Conservation (phyloP, 2,113 vertebrate genomes). For the Diadophis punctatus region DNA sequence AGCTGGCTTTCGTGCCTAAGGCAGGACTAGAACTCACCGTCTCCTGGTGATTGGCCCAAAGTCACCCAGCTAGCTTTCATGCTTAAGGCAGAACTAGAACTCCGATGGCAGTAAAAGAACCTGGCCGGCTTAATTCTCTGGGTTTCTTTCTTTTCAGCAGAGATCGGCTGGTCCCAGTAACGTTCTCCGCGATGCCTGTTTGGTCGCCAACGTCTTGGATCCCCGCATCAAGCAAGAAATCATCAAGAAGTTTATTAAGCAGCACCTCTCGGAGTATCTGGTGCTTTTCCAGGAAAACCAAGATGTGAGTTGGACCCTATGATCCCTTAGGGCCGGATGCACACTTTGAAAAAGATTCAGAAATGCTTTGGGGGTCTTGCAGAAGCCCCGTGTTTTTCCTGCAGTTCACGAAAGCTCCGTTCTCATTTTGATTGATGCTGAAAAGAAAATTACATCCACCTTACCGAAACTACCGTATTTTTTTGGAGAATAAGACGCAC, state of each 20-base stretch:
- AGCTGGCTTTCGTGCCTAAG: too few species aligned
- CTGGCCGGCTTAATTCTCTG: not conserved
- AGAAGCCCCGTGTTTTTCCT: not conserved
- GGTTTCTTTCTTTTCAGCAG: conserved; percentile 55
- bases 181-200: conserved; percentile 90
- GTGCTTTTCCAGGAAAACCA: conserved; percentile 99
- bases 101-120: not conserved
- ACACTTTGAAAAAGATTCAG: not conserved
- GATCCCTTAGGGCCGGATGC: not conserved
- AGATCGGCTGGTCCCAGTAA: conserved; percentile 92
- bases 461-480: too few species aligned
- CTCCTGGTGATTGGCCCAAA: not conserved
- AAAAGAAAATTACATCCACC: too few species aligned
- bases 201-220: conserved; percentile 94
- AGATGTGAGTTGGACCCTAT: conserved; percentile 77
- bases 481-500: too few species aligned
- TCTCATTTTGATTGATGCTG: not conserved
- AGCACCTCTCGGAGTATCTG: conserved; percentile 94
- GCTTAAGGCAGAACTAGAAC: not conserved
- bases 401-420: not conserved
- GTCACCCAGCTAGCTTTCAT: not conserved
- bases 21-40: not conserved
- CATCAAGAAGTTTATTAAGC: conserved; percentile 97
- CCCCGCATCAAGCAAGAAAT: conserved; percentile 96
- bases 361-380: not conserved